Base-by-base conservation (phyloP, 2,113 vertebrate genomes). In the Chloebia gouldiae region DNA sequence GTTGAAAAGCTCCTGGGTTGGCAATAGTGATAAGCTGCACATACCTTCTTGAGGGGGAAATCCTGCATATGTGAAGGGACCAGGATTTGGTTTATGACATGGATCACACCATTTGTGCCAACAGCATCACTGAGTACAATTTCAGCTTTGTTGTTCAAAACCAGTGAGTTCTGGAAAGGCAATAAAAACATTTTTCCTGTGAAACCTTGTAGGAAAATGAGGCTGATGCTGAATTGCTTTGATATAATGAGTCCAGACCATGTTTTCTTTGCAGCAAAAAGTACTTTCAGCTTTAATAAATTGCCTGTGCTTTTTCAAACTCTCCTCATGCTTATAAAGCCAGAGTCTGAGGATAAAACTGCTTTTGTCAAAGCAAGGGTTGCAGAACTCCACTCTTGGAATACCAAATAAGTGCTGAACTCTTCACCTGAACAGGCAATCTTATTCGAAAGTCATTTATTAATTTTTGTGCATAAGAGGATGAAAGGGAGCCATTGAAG, bases 71-170 rank as follows among this genome's bases (percentile, higher is more conserved):
- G 94, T 12, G 97, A 69, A 12, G 98, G 98, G 63, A 97, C 80
- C 56, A 99, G 97, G 35, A 99, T 25, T 27, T 92, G 97, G 95
- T 99, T 97, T 73, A 99, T 98, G 93, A 98, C 75, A 23, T 99
- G 98, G 87, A 99, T 98, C 77, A 99, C 97, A 0, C 99, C 99
- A 12, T 99, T 99, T 27, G 97, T 94, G 63, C 97, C 97, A 92
- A 98, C 65, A 39, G 79, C 92, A 40, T 99, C 97, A 3, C 98
- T 98, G 94, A 95, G 84, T 39, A 98, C 93, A 77, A 99, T 95
- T 72, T 97, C 98, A 5, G 97, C 98, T 23, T 98, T 90, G 31
- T 94, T 94, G 81, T 99, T 99, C 94, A 99, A 84, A 72, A 95
- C 78, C n/a, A 99, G 68, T 0, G 78, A 81, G 31, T 95, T 98